Percentiles rank a stretch among this genome's conserved stretches.
phyloP scores from a whole-genome alignment of 2,113 vertebrate genomes.

The Macroglossus sobrinus region DNA sequence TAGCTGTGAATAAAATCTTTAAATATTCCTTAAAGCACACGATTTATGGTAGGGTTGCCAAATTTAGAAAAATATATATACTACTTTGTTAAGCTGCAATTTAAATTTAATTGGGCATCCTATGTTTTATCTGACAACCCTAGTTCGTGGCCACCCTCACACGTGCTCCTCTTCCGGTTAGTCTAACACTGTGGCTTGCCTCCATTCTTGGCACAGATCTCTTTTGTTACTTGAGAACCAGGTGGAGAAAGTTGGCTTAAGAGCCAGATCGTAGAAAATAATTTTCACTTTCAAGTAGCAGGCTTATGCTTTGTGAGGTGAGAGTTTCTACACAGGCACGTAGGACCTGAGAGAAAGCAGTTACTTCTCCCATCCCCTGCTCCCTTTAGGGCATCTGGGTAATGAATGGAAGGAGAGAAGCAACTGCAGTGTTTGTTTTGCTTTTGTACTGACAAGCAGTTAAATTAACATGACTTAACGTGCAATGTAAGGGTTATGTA shows the following conservation, averaged over 20 bases:
- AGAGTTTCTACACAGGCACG: rapidly evolving
- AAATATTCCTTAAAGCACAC: neutral
- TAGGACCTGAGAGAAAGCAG: neutral
- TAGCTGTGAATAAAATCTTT: neutral
- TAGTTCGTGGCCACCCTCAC: neutral
- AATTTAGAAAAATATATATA: too few relatives aligned
- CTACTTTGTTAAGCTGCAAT: neutral
- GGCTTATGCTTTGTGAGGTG: neutral
- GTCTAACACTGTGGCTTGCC: neutral
- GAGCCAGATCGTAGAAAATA: neutral
- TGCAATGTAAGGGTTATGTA: neutral
- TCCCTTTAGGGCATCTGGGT: neutral
- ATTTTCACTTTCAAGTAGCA: neutral
- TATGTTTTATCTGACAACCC: neutral
- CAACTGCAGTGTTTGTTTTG: neutral
- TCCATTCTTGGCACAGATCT: neutral
- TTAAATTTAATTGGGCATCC: neutral
- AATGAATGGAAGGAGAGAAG: neutral
- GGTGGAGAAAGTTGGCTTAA: neutral
- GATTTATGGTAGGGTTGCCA: neutral
- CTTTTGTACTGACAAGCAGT: neutral
- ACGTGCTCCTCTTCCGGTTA: neutral
- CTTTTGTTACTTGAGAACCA: neutral
- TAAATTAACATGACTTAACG: neutral
- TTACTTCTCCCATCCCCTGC: neutral